A percentile compares a stretch with the other conserved stretches of the same genome.
These are phyloP conservation scores for Ptychobarbus kaznakovi DNA, from an alignment of 2,797 vertebrate species.

Conservation along the genomic window DNA sequence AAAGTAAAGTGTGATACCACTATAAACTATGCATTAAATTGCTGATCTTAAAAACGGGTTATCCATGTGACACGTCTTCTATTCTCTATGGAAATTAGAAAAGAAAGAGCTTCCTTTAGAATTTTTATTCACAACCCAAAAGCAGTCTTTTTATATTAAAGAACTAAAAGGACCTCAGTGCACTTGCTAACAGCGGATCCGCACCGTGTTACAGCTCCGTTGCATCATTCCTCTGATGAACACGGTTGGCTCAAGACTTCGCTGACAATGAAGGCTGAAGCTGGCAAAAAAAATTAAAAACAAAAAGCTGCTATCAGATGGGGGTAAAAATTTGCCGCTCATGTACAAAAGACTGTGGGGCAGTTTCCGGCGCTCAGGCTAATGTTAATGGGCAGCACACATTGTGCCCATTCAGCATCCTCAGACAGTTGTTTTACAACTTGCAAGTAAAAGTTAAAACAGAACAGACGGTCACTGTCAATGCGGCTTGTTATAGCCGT, in stretches of 20 bases:
- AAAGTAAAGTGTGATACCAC: slow-evolving; percentile 44
- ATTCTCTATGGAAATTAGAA: slow-evolving; percentile 64
- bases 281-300: slow-evolving; percentile 78
- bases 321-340: slow-evolving; percentile 81
- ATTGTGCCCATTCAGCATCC: slow-evolving; percentile 71
- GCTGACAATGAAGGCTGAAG: slow-evolving; percentile 85
- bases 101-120: slow-evolving; percentile 72
- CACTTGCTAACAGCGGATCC: slow-evolving; percentile 82
- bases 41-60: slow-evolving; percentile 58
- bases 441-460: slow-evolving; percentile 60
- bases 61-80: slow-evolving; percentile 55
- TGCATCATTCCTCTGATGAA: slow-evolving; percentile 85
- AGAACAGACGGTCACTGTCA: neutral
- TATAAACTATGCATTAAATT: slow-evolving; percentile 53
- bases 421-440: slow-evolving; percentile 64
- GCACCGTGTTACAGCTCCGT: slow-evolving; percentile 82
- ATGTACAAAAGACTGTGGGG: slow-evolving; percentile 74
- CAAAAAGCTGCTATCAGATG: slow-evolving; percentile 76
- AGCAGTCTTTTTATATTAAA: slow-evolving; percentile 76
- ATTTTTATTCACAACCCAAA: slow-evolving; percentile 77
- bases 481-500: neutral
- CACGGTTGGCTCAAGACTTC: slow-evolving; percentile 79
- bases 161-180: slow-evolving; percentile 80
- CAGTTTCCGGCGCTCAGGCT: slow-evolving; percentile 78
- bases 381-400: slow-evolving; percentile 75